Conservation (phyloP, 2,888 invertebrate genomes). For the Acronicta leporina region DNA sequence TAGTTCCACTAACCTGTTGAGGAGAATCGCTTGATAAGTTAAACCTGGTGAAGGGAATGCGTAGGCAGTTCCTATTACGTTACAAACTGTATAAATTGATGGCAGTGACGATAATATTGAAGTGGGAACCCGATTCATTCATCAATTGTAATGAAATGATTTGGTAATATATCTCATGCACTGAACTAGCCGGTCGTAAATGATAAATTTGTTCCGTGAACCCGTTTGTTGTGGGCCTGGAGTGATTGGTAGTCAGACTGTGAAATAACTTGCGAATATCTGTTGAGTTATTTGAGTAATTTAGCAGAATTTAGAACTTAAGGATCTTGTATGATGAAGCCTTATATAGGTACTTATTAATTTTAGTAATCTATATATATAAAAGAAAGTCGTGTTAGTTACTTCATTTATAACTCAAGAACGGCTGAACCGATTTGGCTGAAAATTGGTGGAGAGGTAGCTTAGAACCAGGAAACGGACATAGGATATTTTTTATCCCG, state of each 20-base stretch:
- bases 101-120: conserved; percentile 53
- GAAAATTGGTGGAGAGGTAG: too few species aligned
- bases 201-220: conserved; percentile 42
- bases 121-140: conserved; percentile 57
- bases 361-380: too few species aligned
- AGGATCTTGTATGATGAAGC: too few species aligned
- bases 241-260: conserved; percentile 41
- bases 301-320: background rate
- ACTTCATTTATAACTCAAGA: too few species aligned
- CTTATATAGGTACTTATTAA: too few species aligned
- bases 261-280: conserved; percentile 23
- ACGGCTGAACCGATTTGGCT: too few species aligned
- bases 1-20: conserved; percentile 38
- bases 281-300: conserved; percentile 14
- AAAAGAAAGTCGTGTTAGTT: too few species aligned
- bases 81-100: conserved; percentile 52
- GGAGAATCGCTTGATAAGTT: conserved; percentile 47
- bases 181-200: conserved; percentile 32
- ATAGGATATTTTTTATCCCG: too few species aligned
- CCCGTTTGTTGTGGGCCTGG: conserved; percentile 35
- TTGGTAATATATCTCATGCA: conserved; percentile 46
- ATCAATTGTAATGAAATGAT: conserved; percentile 59
- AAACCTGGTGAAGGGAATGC: conserved; percentile 62
- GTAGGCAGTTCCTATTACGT: conserved; percentile 59
- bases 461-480: too few species aligned